A percentile compares a stretch with the other conserved stretches of the same genome.
These are phyloP conservation scores for Willisornis vidua DNA, from an alignment of 2,113 vertebrate species.

Conservation along the genomic window DNA sequence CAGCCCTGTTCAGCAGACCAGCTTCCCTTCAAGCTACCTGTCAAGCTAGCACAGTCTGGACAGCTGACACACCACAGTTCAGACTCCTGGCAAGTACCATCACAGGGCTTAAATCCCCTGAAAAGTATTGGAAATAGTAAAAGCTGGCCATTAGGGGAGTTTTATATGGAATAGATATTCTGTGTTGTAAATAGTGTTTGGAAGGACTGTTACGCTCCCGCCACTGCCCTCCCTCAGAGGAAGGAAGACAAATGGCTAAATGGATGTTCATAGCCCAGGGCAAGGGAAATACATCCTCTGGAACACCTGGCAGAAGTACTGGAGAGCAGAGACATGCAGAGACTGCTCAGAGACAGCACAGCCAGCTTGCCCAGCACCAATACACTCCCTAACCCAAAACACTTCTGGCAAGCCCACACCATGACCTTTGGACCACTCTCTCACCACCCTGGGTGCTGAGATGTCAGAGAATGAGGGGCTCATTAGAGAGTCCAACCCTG, in stretches of 20 bases:
- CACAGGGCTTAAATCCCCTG: background rate
- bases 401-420: background rate
- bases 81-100: background rate
- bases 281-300: background rate
- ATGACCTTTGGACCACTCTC: background rate
- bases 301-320: background rate
- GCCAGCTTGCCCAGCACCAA: rapidly evolving
- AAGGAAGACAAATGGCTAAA: background rate
- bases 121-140: background rate
- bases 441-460: background rate
- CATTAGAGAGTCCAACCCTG: background rate
- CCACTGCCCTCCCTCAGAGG: background rate
- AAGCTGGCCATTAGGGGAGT: background rate
- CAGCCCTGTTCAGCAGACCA: background rate
- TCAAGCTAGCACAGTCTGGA: background rate
- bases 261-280: background rate
- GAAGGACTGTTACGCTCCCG: background rate
- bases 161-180: background rate
- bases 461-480: background rate
- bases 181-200: background rate
- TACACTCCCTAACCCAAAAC: background rate
- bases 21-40: constrained; percentile 3
- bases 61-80: background rate
- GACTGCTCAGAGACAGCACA: rapidly evolving
- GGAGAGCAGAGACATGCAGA: rapidly evolving